A percentile compares a stretch with the other conserved stretches of the same genome.
Evolutionary conservation across 2,888 invertebrate species (phyloP).

Genomic region (Eupithecia subfuscata): DNA sequence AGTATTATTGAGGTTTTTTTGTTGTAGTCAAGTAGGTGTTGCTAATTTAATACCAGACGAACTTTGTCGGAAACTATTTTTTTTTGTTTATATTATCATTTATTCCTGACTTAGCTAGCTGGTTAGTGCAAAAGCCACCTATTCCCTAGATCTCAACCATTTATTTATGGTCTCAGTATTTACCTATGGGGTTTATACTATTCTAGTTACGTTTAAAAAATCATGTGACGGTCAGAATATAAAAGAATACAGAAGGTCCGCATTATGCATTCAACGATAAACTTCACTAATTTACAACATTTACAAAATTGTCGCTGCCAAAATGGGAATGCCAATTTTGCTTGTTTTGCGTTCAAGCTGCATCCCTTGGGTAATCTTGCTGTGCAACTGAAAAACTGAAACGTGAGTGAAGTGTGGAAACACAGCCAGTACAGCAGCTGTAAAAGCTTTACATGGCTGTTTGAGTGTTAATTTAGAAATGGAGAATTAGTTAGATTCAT

Average conservation of each 20-base stretch:
- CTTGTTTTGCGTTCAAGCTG: not conserved
- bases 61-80: too few relatives aligned
- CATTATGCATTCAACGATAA: not conserved
- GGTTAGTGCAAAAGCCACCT: not conserved
- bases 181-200: too few relatives aligned
- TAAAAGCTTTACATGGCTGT: not conserved
- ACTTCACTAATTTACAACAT: not conserved
- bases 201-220: not conserved
- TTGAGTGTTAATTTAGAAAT: not conserved
- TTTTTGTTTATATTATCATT: too few relatives aligned
- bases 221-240: not conserved
- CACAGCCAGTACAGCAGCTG: not conserved
- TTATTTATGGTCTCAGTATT: too few relatives aligned
- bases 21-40: too few relatives aligned
- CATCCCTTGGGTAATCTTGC: conserved; percentile 3
- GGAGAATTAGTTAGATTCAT: not conserved
- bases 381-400: conserved; percentile 1
- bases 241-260: too few relatives aligned
- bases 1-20: too few relatives aligned
- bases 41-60: too few relatives aligned
- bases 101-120: too few relatives aligned
- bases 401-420: conserved; percentile 2
- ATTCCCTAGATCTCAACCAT: not conserved
- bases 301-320: not conserved
- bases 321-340: not conserved